Percentiles rank a stretch among this genome's conserved stretches.
phyloP scores from a whole-genome alignment of 2,797 vertebrate species.

The Onychomys arenicola region DNA sequence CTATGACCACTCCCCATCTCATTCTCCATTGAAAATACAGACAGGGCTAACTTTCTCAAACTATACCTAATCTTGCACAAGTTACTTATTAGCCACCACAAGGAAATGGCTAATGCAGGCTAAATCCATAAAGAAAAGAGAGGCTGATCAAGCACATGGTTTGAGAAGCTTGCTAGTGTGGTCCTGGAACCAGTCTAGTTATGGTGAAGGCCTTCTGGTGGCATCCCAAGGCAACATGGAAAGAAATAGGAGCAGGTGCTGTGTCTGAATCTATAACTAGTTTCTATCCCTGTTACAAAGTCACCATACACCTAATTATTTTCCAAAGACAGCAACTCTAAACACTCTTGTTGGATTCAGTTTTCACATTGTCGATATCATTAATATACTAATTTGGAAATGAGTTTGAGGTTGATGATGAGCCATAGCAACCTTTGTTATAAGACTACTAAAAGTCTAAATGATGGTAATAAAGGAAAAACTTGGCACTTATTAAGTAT shows the following conservation, averaged over 20 bases:
- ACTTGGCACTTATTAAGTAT: constrained; percentile 6
- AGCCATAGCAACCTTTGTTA: background rate
- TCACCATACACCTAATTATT: background rate
- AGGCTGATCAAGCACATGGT: background rate
- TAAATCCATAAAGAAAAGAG: background rate
- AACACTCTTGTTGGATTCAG: background rate
- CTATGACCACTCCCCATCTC: background rate
- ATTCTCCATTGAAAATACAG: background rate
- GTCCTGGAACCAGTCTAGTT: background rate
- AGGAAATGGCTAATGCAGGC: background rate
- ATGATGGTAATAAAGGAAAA: background rate
- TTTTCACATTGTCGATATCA: background rate
- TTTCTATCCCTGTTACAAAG: background rate
- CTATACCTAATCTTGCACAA: background rate
- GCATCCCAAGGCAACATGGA: background rate
- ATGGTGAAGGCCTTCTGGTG: background rate
- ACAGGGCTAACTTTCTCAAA: background rate
- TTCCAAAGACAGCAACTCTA: background rate
- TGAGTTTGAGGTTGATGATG: background rate
- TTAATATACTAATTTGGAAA: background rate
- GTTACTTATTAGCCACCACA: background rate
- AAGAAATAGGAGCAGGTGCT: too few relatives aligned
- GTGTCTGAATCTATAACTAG: background rate
- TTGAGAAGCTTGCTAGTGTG: background rate
- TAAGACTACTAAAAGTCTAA: constrained; percentile 24